Percentiles rank a stretch among this genome's conserved stretches.
phyloP scores from a whole-genome alignment of 2,113 vertebrate species.

The Eonycteris spelaea region DNA sequence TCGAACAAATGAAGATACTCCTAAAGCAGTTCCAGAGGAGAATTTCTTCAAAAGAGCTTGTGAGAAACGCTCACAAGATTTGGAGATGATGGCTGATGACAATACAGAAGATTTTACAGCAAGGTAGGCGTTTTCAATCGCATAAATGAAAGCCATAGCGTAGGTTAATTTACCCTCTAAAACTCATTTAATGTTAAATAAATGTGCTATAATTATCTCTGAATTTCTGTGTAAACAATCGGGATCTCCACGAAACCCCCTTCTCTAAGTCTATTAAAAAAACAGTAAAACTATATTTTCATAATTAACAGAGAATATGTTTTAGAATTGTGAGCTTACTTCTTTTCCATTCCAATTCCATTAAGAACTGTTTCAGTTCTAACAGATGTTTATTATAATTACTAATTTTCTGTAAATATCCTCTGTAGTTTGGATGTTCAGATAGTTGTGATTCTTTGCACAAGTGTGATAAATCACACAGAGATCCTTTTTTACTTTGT shows the following conservation, averaged over 20 bases:
- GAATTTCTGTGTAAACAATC: not conserved
- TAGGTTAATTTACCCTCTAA: slow-evolving; percentile 38
- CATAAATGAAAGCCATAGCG: slow-evolving; percentile 41
- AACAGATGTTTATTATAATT: not conserved
- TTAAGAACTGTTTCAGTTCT: slow-evolving; percentile 4
- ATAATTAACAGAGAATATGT: not conserved
- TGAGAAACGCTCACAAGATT: slow-evolving; percentile 80
- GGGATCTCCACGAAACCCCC: not conserved
- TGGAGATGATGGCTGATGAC: slow-evolving; percentile 86
- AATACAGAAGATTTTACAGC: slow-evolving; percentile 86
- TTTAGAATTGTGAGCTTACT: not conserved
- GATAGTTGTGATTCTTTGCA: not conserved
- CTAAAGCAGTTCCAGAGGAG: slow-evolving; percentile 82
- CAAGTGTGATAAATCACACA: not conserved
- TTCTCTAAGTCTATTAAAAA: not conserved
- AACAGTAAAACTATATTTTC: not conserved
- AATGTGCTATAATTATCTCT: slow-evolving; percentile 22
- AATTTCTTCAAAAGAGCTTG: slow-evolving; percentile 84
- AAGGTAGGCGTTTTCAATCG: slow-evolving; percentile 86
- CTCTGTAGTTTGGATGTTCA: not conserved
- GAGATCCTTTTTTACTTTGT: slow-evolving; percentile 63
- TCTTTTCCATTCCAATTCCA: not conserved
- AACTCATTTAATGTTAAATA: slow-evolving; percentile 47
- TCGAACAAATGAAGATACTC: slow-evolving; percentile 84
- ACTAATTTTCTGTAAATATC: not conserved